These are phyloP conservation scores for Colletes gigas DNA, from an alignment of 1,140 invertebrate species.

Conservation along the genomic window DNA sequence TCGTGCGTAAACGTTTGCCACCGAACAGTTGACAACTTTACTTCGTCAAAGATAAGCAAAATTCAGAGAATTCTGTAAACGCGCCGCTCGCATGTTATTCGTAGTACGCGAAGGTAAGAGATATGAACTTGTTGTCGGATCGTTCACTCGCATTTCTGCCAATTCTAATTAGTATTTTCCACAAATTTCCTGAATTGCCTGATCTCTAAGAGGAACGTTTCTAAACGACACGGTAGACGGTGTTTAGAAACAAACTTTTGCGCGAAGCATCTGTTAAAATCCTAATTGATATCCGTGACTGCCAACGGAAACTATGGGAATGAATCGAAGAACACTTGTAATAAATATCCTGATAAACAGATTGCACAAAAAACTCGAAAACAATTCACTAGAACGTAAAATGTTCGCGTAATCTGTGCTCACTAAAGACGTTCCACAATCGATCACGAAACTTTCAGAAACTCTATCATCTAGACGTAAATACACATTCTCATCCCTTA, in stretches of 20 bases:
- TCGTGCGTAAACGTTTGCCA: background rate
- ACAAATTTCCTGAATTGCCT: background rate
- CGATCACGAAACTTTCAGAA: no score
- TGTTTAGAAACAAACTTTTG: background rate
- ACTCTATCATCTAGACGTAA: no score
- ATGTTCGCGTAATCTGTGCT: no score
- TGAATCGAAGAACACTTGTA: no score
- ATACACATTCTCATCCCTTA: background rate
- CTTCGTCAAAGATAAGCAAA: slow-evolving; percentile 19
- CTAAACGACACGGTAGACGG: background rate
- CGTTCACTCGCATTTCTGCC: background rate
- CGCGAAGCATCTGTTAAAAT: background rate
- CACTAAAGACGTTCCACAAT: background rate
- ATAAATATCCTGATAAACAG: no score
- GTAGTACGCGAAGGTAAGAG: background rate
- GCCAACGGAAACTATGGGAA: background rate
- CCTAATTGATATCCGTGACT: background rate
- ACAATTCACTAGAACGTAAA: background rate
- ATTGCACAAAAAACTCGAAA: background rate
- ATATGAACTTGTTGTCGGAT: no score
- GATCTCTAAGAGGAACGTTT: no score
- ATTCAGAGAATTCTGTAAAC: background rate
- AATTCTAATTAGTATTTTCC: background rate
- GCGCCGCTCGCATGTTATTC: background rate
- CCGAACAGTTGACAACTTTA: background rate